These are phyloP conservation scores for Halichoerus grypus DNA, from an alignment of 2,113 vertebrate species.

Conservation along the genomic window DNA sequence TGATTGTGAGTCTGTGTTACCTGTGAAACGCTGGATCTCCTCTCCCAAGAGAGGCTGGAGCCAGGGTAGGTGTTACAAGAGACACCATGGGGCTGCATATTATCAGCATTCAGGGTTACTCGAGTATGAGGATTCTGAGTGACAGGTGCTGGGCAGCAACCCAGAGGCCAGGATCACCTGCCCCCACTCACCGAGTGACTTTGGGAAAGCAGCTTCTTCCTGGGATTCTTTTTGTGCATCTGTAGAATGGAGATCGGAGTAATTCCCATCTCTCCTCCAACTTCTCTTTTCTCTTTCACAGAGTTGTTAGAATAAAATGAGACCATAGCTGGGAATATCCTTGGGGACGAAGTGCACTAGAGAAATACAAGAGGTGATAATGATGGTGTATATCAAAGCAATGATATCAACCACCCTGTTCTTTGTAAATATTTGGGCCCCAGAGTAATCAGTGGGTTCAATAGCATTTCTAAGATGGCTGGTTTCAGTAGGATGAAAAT, in stretches of 20 bases:
- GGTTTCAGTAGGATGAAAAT: constrained; percentile 10
- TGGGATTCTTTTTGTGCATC: background rate
- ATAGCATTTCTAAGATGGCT: background rate
- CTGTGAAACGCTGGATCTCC: background rate
- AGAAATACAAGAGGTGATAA: constrained; percentile 27
- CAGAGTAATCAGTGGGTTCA: background rate
- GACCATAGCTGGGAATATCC: background rate
- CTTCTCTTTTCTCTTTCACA: background rate
- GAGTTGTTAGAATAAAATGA: constrained; percentile 42
- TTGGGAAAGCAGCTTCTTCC: constrained; percentile 5
- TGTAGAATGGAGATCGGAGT: background rate
- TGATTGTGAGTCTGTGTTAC: background rate
- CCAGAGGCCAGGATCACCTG: background rate
- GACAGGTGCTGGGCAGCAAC: background rate
- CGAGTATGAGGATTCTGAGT: background rate
- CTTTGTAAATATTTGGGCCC: background rate
- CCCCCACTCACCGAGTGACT: background rate
- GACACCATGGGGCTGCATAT: background rate
- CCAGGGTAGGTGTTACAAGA: background rate
- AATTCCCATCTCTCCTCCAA: background rate
- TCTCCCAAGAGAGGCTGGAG: background rate
- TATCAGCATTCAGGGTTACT: background rate
- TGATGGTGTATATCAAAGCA: background rate
- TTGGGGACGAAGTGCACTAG: constrained; percentile 19
- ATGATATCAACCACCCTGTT: constrained; percentile 38